A percentile compares a stretch with the other conserved stretches of the same genome.
These are phyloP conservation scores for Aspidiotus rigidus DNA, from an alignment of 2,888 invertebrate species.

Conservation along the genomic window DNA sequence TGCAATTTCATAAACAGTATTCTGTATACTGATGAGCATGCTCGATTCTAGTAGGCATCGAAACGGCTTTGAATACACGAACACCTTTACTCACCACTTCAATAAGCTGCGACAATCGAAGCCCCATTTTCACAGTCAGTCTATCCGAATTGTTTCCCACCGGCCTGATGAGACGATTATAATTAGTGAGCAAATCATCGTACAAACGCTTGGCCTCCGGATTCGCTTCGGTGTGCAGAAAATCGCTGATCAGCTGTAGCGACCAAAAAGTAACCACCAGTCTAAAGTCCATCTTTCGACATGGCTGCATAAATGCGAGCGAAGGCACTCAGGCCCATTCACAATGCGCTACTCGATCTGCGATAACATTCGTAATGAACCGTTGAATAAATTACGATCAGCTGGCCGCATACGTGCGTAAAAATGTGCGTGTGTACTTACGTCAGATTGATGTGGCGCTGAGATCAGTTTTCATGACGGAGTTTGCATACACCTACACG, in stretches of 20 bases:
- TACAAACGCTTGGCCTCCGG: slow-evolving; percentile 67
- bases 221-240: slow-evolving; percentile 36
- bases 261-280: slow-evolving; percentile 25
- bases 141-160: slow-evolving; percentile 40
- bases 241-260: slow-evolving; percentile 30
- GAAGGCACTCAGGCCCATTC: too few relatives aligned
- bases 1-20: not conserved
- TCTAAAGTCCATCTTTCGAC: slow-evolving; percentile 31
- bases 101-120: slow-evolving; percentile 39
- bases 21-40: not conserved
- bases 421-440: slow-evolving; percentile 17
- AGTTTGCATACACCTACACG: slow-evolving; percentile 21
- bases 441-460: slow-evolving; percentile 18
- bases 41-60: not conserved
- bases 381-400: too few relatives aligned
- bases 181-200: slow-evolving; percentile 90
- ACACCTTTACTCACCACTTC: slow-evolving; percentile 39
- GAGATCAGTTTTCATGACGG: slow-evolving; percentile 28
- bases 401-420: not conserved
- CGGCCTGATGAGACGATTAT: slow-evolving; percentile 68
- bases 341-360: too few relatives aligned
- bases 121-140: slow-evolving; percentile 40
- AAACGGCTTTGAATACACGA: not conserved
- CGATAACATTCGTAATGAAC: too few relatives aligned
- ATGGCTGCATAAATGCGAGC: slow-evolving; percentile 10